Evolutionary conservation across 2,797 vertebrate genomes (phyloP).

Genomic region (Salmo trutta): DNA sequence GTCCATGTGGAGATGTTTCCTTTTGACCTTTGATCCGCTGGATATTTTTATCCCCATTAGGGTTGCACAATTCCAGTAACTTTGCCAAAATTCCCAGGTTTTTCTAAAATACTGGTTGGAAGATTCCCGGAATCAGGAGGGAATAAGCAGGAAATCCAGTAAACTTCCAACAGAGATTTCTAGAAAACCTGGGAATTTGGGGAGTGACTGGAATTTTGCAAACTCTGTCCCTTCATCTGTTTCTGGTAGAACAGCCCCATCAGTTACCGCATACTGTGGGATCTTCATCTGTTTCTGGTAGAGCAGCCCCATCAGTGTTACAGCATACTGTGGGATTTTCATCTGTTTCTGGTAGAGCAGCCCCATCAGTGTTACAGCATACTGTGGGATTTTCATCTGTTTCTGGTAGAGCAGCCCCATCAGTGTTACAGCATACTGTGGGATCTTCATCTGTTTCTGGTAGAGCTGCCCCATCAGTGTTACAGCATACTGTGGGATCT

Average conservation of each 20-base stretch:
- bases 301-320: slow-evolving; percentile 40
- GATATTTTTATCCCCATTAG: neutral
- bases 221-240: neutral
- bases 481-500: neutral
- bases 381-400: neutral
- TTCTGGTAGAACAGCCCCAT: neutral
- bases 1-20: slow-evolving; percentile 35
- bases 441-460: neutral
- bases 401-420: neutral
- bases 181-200: neutral
- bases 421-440: slow-evolving; percentile 37
- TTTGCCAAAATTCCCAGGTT: neutral
- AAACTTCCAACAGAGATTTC: too few species aligned
- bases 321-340: neutral
- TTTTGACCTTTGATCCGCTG: slow-evolving; percentile 39
- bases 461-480: slow-evolving; percentile 38
- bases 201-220: neutral
- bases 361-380: slow-evolving; percentile 39
- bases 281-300: neutral
- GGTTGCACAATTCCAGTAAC: neutral
- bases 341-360: neutral
- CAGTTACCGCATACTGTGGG: slow-evolving; percentile 29
- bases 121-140: neutral
- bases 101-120: neutral
- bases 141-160: too few species aligned